A percentile compares a stretch with the other conserved stretches of the same genome.
phyloP scores from a whole-genome alignment of 2,113 vertebrate species.

The Clupea harengus region DNA sequence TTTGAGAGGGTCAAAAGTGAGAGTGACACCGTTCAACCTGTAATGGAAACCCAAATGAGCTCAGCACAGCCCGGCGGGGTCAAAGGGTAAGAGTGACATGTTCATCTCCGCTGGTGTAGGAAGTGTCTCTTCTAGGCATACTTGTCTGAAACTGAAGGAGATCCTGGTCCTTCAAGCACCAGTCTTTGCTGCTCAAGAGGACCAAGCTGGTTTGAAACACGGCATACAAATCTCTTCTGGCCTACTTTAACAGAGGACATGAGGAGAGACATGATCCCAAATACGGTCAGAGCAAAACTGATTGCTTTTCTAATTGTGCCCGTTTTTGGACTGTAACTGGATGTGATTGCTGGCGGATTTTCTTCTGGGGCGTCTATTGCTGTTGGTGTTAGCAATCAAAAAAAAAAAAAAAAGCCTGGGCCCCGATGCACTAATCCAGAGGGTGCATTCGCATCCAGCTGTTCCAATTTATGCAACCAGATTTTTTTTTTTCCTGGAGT shows the following conservation, averaged over 20 bases:
- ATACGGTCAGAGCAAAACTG: neutral
- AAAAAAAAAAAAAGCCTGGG: neutral
- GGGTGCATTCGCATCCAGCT: conserved; percentile 7
- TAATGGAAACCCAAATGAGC: no score
- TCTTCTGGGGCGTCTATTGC: neutral
- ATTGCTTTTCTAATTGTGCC: conserved; percentile 18
- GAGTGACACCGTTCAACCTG: no score
- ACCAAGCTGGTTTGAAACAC: neutral
- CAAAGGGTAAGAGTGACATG: neutral
- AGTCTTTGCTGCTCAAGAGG: neutral
- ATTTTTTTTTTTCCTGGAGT: neutral
- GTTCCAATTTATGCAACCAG: conserved; percentile 8
- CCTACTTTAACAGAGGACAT: conserved; percentile 10
- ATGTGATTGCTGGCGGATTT: conserved; percentile 4
- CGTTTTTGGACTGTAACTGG: conserved; percentile 13
- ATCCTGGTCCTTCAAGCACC: neutral
- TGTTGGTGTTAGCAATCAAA: conserved; percentile 3
- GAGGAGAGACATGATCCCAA: neutral
- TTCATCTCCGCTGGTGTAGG: neutral
- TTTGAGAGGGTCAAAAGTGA: no score
- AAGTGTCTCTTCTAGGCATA: neutral
- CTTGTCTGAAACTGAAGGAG: neutral
- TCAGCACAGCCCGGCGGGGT: no score
- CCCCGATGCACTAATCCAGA: neutral
- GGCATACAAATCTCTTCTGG: neutral